These are phyloP conservation scores for Volucella inflata DNA, from an alignment of 2,888 invertebrate species.

Conservation along the genomic window DNA sequence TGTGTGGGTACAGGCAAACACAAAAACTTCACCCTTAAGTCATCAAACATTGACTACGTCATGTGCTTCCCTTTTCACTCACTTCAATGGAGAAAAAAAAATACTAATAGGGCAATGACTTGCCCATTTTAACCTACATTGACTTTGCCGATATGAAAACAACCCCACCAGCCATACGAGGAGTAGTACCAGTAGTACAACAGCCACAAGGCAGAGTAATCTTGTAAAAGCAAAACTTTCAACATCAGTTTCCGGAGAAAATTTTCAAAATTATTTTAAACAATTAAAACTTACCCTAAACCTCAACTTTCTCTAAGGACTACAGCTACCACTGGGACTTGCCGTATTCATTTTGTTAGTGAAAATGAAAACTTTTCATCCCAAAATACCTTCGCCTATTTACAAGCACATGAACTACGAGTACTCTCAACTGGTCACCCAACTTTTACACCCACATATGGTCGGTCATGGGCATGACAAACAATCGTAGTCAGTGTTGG, in stretches of 20 bases:
- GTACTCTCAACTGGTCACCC: neutral
- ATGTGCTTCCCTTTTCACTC: constrained; percentile 11
- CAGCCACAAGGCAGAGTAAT: constrained; percentile 22
- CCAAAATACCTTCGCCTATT: neutral
- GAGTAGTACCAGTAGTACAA: neutral
- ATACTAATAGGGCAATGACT: constrained; percentile 37
- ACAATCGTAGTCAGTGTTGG: too few species aligned
- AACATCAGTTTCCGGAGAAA: neutral
- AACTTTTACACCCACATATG: constrained; percentile 17
- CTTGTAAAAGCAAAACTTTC: constrained; percentile 26
- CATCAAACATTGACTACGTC: neutral
- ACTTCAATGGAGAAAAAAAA: constrained; percentile 5
- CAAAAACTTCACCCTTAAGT: neutral
- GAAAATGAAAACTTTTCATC: constrained; percentile 34
- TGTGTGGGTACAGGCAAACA: neutral
- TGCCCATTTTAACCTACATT: constrained; percentile 27
- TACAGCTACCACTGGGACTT: constrained; percentile 3
- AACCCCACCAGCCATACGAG: too few species aligned
- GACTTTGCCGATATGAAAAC: neutral
- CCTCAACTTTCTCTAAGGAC: neutral
- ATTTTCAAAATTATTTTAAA: neutral
- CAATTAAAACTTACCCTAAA: neutral
- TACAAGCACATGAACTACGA: too few species aligned
- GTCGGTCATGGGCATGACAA: neutral
- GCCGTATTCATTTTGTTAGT: constrained; percentile 16